Evolutionary conservation across 2,797 vertebrate genomes (phyloP), one percentile per base, ranked within the genome.

Genomic region (Manis pentadactyla): DNA sequence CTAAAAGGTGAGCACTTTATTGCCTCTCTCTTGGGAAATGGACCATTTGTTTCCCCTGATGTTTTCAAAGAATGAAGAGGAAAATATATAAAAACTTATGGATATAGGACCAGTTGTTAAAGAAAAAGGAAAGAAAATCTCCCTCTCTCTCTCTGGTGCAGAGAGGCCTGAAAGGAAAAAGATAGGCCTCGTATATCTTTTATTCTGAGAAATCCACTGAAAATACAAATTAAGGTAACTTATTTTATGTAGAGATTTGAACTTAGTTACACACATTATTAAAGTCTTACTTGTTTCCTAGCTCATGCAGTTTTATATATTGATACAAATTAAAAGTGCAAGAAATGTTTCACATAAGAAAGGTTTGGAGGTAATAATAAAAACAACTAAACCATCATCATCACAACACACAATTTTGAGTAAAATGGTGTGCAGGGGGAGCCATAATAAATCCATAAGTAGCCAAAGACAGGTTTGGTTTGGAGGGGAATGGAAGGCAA

Each of bases 161-260:
- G 34, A 29, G 34, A 78, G 17, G 9, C 1, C 21, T 63, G 75
- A 87, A 64, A 84, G 63, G 69, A 85, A 53, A 55, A 73, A 71
- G 46, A 46, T 46, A 46, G 46, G 46, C 42, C 63, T 91, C 49
- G 68, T 90, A 29, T 7, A 63, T 88, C 23, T 86, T 97, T 51
- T 78, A 86, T 96, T 74, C n/a, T 90, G n/a, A 95, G 55, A 96
- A 83, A 71, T 71, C 19, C 53, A 86, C 21, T 57, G 53, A 90
- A 92, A 89, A 68, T 92, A 78, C 23, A 59, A 93, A 83, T 86
- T 25, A 86, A 93, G 68, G 49, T 39, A 59, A 53, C 93, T 87
- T 90, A 15, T 53, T 88, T 82, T 73, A 51, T 8, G 46, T 59
- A 87, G 95, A 90, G n/a, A 37, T 49, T 57, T 18, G n/a, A 21